Evolutionary conservation across 2,113 vertebrate genomes (phyloP).

Genomic region (Anolis sagrei): DNA sequence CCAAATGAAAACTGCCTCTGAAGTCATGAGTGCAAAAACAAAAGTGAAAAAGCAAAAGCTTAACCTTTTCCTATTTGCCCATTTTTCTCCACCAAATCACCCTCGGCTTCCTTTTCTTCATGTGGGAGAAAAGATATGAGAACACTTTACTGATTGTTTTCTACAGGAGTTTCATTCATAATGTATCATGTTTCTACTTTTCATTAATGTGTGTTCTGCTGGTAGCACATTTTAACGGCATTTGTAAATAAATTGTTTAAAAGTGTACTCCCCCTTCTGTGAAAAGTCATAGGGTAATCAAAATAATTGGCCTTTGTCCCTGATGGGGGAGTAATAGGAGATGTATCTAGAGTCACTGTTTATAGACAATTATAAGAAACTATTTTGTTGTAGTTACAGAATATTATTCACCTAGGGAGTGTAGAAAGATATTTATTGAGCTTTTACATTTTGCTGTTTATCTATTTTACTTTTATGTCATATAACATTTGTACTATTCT

Average conservation of each 20-base stretch:
- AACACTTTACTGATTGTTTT: not conserved
- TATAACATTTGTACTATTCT: not conserved
- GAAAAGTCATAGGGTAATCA: slow-evolving; percentile 27
- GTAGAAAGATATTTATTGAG: not conserved
- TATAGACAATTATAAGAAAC: not conserved
- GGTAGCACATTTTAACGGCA: slow-evolving; percentile 23
- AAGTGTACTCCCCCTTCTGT: not conserved
- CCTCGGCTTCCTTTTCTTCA: not conserved
- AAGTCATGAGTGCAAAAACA: not conserved
- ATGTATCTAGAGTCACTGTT: not conserved
- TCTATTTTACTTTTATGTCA: rapidly evolving
- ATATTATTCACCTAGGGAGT: slow-evolving; percentile 12
- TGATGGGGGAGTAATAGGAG: not conserved
- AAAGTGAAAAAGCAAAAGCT: not conserved
- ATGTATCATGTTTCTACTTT: not conserved
- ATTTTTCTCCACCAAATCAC: not conserved
- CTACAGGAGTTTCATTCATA: slow-evolving; percentile 25
- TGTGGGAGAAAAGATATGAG: not conserved
- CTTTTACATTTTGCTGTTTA: not conserved
- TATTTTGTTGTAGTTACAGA: not conserved
- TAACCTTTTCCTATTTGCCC: not conserved
- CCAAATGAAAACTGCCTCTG: not conserved
- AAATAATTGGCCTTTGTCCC: slow-evolving; percentile 26
- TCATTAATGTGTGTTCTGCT: slow-evolving; percentile 25
- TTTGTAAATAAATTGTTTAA: slow-evolving; percentile 29